Evolutionary conservation across 2,113 vertebrate species (phyloP), one percentile per base, ranked within the genome.

Genomic region (Gambusia affinis): DNA sequence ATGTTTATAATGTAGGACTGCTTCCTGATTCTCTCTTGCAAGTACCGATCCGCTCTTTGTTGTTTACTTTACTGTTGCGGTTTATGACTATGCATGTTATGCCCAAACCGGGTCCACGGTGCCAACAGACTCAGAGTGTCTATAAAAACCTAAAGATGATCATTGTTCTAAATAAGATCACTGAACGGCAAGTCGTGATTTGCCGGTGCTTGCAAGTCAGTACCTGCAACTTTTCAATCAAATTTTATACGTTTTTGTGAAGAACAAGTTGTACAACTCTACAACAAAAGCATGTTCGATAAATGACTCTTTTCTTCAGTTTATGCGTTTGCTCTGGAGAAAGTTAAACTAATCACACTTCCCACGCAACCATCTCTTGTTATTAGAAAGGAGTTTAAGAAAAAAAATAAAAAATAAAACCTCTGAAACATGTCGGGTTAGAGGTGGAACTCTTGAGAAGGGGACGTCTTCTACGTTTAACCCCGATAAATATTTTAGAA

Each of bases 361-460:
- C 76, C 84, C 77, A 76, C 87, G 77, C 47, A 85, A 74, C 37
- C 71, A 87, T 93, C 87, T 81, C 90, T 92, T 83, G 82, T 81
- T 24, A 12, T 81, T 70, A 22, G 39, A n/a, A 4, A 72, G 63
- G 84, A 79, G 70, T 68, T n/a, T 11, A 47, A 19, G 10, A 37
- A 37, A 11, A 11, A 37, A 2, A 2, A 37, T 2, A 11, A 3
- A 37, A 11, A 37, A 51, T 75, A 65, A 28, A 44, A 74, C 60
- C 70, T 87, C 68, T 60, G 37, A 66, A 75, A 51, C 29, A 29
- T 62, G 22, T 24, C 0, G n/a, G 75, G 75, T 79, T 44, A 67
- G 83, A 88, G 67, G 64, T 78, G 68, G 39, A 83, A 22, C 22
- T 31, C 35, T 24, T 28, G 8, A 19, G 37, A 77, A 0, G 6